These are phyloP conservation scores for Synanthedon formicaeformis DNA, from an alignment of 2,888 invertebrate genomes.

Conservation along the genomic window DNA sequence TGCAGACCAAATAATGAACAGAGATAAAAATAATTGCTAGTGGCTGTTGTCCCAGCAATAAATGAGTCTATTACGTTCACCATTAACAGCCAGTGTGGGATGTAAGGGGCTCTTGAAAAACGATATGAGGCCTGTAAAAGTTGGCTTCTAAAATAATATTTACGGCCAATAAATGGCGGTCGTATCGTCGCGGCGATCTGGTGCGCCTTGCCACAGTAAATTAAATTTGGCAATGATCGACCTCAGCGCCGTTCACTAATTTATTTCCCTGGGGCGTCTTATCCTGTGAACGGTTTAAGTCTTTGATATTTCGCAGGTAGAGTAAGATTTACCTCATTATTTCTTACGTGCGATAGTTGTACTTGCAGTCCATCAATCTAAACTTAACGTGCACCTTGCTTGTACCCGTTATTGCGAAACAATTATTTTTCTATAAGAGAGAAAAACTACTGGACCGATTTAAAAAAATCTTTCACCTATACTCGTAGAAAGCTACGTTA, in stretches of 20 bases:
- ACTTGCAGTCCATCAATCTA: too few relatives aligned
- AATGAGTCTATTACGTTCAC: slow-evolving; percentile 19
- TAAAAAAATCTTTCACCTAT: too few relatives aligned
- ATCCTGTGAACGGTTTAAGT: too few relatives aligned
- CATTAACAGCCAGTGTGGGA: slow-evolving; percentile 20
- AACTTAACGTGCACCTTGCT: too few relatives aligned
- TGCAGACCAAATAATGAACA: background rate
- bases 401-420: too few relatives aligned
- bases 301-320: too few relatives aligned
- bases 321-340: too few relatives aligned
- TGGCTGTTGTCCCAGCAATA: slow-evolving; percentile 19
- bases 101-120: slow-evolving; percentile 29
- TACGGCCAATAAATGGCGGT: slow-evolving; percentile 51
- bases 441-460: too few relatives aligned
- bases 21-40: background rate
- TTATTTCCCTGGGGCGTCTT: slow-evolving; percentile 3
- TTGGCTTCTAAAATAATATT: slow-evolving; percentile 33
- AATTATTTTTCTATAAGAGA: too few relatives aligned
- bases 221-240: slow-evolving; percentile 49
- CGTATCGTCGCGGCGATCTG: slow-evolving; percentile 44
- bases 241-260: slow-evolving; percentile 16
- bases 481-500: too few relatives aligned
- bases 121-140: slow-evolving; percentile 8
- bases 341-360: too few relatives aligned
- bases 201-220: slow-evolving; percentile 34